These are phyloP conservation scores for Arctia plantaginis DNA, from an alignment of 2,888 invertebrate genomes.

Conservation along the genomic window DNA sequence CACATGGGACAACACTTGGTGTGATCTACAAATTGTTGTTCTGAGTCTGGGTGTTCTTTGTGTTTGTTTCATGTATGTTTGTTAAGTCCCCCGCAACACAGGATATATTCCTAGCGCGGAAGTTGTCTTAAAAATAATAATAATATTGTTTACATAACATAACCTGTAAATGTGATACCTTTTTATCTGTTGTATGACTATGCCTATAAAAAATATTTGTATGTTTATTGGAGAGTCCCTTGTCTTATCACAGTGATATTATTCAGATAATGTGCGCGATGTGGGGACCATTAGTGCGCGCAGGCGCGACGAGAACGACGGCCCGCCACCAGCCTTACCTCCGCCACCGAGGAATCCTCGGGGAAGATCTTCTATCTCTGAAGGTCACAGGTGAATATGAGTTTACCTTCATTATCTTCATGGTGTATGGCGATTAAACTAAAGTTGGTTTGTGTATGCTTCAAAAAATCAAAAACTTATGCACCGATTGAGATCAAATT, in stretches of 20 bases:
- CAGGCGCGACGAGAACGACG: conserved; percentile 74
- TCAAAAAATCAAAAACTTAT: background rate
- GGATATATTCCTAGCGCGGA: too few relatives aligned
- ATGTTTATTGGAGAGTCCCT: conserved; percentile 23
- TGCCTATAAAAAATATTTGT: conserved; percentile 17
- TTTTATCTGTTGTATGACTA: conserved; percentile 18
- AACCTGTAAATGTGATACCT: background rate
- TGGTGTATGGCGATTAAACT: background rate
- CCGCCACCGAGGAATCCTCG: conserved; percentile 79
- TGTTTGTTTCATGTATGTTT: too few relatives aligned
- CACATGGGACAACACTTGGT: too few relatives aligned
- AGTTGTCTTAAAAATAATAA: conserved; percentile 14
- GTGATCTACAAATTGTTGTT: too few relatives aligned
- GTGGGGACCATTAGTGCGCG: conserved; percentile 69
- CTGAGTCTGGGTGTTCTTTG: too few relatives aligned
- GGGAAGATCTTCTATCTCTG: conserved; percentile 63
- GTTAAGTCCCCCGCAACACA: too few relatives aligned
- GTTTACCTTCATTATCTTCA: background rate
- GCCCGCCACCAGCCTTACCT: conserved; percentile 78
- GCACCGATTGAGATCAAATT: background rate
- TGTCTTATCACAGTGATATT: conserved; percentile 50
- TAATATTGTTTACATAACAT: conserved; percentile 14
- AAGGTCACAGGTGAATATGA: conserved; percentile 65
- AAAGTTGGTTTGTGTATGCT: background rate
- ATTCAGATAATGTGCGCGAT: conserved; percentile 75